Base-by-base conservation (phyloP, 2,113 vertebrate species). In the Sula dactylatra region DNA sequence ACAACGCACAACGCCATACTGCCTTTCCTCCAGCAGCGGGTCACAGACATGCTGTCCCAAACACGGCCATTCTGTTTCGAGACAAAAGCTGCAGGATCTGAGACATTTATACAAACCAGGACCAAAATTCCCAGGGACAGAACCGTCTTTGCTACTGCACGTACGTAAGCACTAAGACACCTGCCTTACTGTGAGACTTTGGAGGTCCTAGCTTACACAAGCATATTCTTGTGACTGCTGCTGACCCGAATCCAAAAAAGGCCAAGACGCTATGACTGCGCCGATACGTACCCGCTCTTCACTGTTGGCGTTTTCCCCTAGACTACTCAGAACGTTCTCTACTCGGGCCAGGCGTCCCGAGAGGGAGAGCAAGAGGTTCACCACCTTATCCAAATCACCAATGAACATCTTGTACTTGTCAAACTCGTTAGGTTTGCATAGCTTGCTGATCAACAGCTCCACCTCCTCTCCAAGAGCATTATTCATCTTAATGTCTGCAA, bases 351-450 rank as follows among this genome's bases (percentile, higher is more conserved):
- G 97, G 25, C 99, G 99, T 36, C 99, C 99, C 0, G 99, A 99
- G 92, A 99, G 98, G 18, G 99, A 99, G 31, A 99, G 98, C 97
- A 99, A 97, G 97, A 99, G 98, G 98, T 99, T 99, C 34, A 99
- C 99, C 31, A 99, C 99, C 95, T 98, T 99, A 97, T 99, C 99
- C 98, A 99, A 94, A 92, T 99, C 99, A 1, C 99, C 99, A 4
- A 99, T 98, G 97, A 99, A 99, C 98, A 99, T 98, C 98, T 96
- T 98, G 98, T 99, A 99, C 97, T 99, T 99, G 95, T 99, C 99
- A 92, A 97, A 98, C 98, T 99, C 99, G 3, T 99, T 99, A 69
- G 98, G 96, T 94, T 99, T 99, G 97, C 99, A 99, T 26, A 94
- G 96, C 13, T 98, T 95, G 78, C 98, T 98, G 82, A 99, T 98